Conservation (phyloP, 2,113 vertebrate genomes). For the Daubentonia madagascariensis region DNA sequence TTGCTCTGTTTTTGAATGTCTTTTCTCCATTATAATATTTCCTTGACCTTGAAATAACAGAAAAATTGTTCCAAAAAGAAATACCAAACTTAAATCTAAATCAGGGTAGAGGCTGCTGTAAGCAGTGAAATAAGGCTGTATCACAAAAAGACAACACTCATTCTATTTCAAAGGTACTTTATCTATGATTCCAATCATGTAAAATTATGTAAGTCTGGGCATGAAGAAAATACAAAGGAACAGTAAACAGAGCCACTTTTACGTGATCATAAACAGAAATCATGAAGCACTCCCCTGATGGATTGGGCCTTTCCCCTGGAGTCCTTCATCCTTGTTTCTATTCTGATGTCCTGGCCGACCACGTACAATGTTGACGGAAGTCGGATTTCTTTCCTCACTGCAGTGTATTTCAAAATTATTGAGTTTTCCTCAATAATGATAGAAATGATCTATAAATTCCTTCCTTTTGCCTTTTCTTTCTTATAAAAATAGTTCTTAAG, state of each 20-base stretch:
- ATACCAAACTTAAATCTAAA: not conserved
- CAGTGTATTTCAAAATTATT: not conserved
- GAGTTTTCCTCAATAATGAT: not conserved
- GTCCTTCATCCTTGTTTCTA: not conserved
- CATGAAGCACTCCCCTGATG: fast-evolving
- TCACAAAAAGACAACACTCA: not conserved
- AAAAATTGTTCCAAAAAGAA: not conserved
- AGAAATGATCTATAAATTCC: not conserved
- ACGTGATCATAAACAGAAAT: not conserved
- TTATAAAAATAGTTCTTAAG: not conserved
- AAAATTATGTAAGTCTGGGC: not conserved
- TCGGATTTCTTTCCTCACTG: not conserved
- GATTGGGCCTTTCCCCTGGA: not conserved
- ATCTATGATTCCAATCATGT: not conserved
- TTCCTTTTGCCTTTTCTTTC: not conserved
- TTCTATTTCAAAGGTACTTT: not conserved
- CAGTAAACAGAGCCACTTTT: not conserved
- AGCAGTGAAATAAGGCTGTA: not conserved
- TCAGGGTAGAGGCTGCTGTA: not conserved
- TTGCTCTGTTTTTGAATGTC: not conserved
- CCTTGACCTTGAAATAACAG: conserved; percentile 13
- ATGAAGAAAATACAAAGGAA: not conserved
- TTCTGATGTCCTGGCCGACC: not conserved
- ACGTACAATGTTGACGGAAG: not conserved
- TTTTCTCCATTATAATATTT: not conserved